Evolutionary conservation across 2,797 vertebrate species (phyloP).

Genomic region (Dipus sagitta): DNA sequence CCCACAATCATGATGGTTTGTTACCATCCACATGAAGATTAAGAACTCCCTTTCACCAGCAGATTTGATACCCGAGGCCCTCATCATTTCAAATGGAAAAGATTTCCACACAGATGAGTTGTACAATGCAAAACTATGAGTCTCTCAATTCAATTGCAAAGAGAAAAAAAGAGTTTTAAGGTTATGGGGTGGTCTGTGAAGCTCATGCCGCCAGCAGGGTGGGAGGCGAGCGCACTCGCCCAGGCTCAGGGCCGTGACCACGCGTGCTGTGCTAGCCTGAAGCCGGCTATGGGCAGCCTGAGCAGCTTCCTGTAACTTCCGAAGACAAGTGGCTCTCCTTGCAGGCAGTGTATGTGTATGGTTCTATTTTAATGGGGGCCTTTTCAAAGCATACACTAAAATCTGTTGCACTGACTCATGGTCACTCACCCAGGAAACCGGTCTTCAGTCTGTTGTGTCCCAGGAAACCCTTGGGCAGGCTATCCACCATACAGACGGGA

Average conservation of each 20-base stretch:
- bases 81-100: constrained; percentile 77
- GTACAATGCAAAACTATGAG: constrained; percentile 84
- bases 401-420: constrained; percentile 49
- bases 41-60: constrained; percentile 47
- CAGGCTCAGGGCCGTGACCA: constrained; percentile 69
- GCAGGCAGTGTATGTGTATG: not conserved
- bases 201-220: constrained; percentile 69
- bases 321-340: constrained; percentile 26
- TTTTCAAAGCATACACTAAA: constrained; percentile 44
- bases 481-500: constrained; percentile 67
- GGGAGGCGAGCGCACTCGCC: constrained; percentile 50
- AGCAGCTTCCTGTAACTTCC: constrained; percentile 18
- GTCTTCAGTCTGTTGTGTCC: constrained; percentile 60
- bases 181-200: constrained; percentile 70
- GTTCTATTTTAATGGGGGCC: not conserved
- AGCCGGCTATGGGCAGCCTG: constrained; percentile 72
- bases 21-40: constrained; percentile 75
- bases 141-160: constrained; percentile 73
- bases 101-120: constrained; percentile 81
- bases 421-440: constrained; percentile 28
- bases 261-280: constrained; percentile 56
- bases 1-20: constrained; percentile 82
- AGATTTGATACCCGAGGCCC: constrained; percentile 74
- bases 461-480: constrained; percentile 71
- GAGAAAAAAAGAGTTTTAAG: constrained; percentile 17